These are phyloP conservation scores for Xiphophorus hellerii DNA, from an alignment of 2,113 vertebrate species.

Conservation along the genomic window DNA sequence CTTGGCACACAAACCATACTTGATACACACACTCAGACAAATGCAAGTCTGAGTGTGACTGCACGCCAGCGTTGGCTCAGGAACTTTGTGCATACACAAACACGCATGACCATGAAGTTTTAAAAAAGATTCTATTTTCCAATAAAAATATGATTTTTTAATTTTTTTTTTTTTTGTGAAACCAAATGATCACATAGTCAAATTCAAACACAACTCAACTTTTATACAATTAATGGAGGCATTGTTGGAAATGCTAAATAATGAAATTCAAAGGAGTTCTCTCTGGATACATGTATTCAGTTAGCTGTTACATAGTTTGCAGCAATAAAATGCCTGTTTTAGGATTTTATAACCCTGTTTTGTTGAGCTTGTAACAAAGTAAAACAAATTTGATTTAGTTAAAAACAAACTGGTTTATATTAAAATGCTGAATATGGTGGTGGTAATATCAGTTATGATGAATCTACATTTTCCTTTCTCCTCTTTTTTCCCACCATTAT, in stretches of 20 bases:
- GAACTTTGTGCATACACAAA: background rate
- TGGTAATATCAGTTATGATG: background rate
- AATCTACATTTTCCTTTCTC: too few relatives aligned
- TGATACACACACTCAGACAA: constrained; percentile 41
- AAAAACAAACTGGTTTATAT: too few relatives aligned
- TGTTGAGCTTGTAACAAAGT: too few relatives aligned
- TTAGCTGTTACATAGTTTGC: background rate
- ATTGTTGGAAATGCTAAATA: background rate
- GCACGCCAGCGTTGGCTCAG: background rate
- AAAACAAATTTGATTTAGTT: too few relatives aligned
- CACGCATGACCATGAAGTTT: too few relatives aligned
- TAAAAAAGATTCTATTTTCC: background rate
- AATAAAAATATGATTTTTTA: background rate
- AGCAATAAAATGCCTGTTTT: background rate
- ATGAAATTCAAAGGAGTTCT: background rate
- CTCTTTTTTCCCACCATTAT: too few relatives aligned
- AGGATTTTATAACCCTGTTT: background rate
- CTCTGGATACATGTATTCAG: background rate
- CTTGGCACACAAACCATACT: constrained; percentile 53
- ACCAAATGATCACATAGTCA: background rate
- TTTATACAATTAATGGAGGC: background rate
- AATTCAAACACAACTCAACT: background rate
- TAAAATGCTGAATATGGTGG: background rate
- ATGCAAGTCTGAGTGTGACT: background rate
- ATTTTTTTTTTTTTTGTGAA: background rate